Evolutionary conservation across 2,888 invertebrate genomes (phyloP).

Genomic region (Antheraea assamensis): DNA sequence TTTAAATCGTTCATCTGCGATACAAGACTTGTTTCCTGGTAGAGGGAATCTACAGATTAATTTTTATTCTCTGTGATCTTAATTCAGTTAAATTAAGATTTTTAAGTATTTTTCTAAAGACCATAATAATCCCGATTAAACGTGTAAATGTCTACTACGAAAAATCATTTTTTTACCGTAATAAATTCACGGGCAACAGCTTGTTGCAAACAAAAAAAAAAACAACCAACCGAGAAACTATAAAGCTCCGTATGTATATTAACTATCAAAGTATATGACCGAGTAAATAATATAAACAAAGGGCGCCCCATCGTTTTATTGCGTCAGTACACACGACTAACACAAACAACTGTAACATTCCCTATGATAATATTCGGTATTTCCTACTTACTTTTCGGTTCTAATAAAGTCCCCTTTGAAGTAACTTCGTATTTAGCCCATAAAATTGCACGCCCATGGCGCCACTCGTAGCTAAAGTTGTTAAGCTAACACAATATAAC

Average conservation of each 20-base stretch:
- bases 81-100: too few species aligned
- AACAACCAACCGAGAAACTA: too few species aligned
- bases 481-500: slow-evolving; percentile 79
- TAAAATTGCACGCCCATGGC: slow-evolving; percentile 57
- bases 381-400: slow-evolving; percentile 17
- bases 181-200: too few species aligned
- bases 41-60: too few species aligned
- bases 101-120: too few species aligned
- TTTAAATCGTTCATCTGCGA: too few species aligned
- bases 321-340: slow-evolving; percentile 53
- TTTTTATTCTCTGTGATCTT: too few species aligned
- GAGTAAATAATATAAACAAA: slow-evolving; percentile 11
- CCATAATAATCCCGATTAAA: too few species aligned
- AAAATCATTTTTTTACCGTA: too few species aligned
- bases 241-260: not conserved
- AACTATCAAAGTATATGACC: not conserved
- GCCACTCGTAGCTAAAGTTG: slow-evolving; percentile 65
- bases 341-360: slow-evolving; percentile 37
- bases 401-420: slow-evolving; percentile 20
- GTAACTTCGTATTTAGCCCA: slow-evolving; percentile 18
- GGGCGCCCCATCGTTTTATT: slow-evolving; percentile 39
- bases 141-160: too few species aligned
- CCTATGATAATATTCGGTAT: slow-evolving; percentile 22
- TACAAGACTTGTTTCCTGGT: too few species aligned
- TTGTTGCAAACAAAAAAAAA: too few species aligned